Evolutionary conservation across 2,888 invertebrate species (phyloP), one percentile per base, ranked within the genome.

Genomic region (Aelia acuminata): DNA sequence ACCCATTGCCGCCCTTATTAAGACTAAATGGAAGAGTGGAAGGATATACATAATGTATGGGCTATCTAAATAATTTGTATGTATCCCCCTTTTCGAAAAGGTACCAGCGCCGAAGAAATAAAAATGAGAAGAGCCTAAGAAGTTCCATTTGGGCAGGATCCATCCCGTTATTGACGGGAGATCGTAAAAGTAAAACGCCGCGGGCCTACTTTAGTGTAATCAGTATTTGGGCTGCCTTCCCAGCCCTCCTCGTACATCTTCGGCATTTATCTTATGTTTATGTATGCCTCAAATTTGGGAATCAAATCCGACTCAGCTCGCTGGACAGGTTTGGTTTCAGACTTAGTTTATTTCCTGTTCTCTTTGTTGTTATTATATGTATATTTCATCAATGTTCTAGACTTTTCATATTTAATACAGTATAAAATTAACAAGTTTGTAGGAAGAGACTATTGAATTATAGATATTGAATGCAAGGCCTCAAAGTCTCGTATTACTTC

Each of bases 41-140:
- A 49, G 53, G 50, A n/a, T 53, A 85, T 85, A 85, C 85, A 85
- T 85, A 85, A 85, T 85, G 85, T 53, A 85, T 85, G 53, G 50
- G 53, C 85, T 57, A 85, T 85, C 85, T 85, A 31, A 53, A 85
- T 49, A 80, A 80, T 80, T 80, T 80, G 80, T 80, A 80, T 47
- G 80, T 80, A 80, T 80, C 43, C 43, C n/a, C n/a, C 80, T 47
- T 80, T 80, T 70, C 31, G 63, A 70, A 70, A 70, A 70, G 80
- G 43, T 22, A 80, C 80, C n/a, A 80, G 80, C n/a, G n/a, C 80
- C 80, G 80, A 80, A 80, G 80, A 80, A 80, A 80, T 80, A 80
- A 43, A 80, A 80, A 80, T 47, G 80, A 47, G 80, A 43, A 80
- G 43, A 47, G 43, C n/a, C 43, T 43, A 80, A 80, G n/a, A 43